Conservation (phyloP, 2,113 vertebrate genomes). For the Carettochelys insculpta region DNA sequence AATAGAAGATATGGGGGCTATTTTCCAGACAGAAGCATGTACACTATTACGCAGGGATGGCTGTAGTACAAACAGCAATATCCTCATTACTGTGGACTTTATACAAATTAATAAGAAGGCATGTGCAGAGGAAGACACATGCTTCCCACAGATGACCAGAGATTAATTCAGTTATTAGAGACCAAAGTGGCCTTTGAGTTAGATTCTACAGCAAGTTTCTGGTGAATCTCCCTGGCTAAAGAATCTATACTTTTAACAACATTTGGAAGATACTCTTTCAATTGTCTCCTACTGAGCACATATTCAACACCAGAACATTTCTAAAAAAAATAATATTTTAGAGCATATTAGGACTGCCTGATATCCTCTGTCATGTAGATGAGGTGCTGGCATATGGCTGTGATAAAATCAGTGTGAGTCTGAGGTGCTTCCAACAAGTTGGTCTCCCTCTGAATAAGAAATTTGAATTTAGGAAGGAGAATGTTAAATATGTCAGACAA, state of each 20-base stretch:
- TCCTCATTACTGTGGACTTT: neutral
- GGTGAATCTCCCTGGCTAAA: neutral
- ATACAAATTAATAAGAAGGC: neutral
- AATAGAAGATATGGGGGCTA: neutral
- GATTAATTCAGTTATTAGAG: neutral
- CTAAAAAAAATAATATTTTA: neutral
- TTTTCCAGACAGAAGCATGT: neutral
- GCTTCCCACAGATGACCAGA: neutral
- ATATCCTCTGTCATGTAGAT: neutral
- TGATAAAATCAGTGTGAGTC: too few relatives aligned
- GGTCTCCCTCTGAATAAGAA: neutral
- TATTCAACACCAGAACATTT: neutral
- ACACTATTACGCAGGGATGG: neutral
- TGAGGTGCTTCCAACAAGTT: neutral
- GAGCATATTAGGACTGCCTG: neutral
- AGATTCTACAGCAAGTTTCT: neutral
- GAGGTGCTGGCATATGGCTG: neutral
- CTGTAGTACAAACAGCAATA: neutral
- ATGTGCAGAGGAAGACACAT: neutral
- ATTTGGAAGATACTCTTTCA: neutral
- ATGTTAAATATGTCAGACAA: neutral
- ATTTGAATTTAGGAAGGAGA: neutral
- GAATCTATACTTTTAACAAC: neutral
- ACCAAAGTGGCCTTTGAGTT: neutral
- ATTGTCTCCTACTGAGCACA: neutral